Conservation (phyloP, 2,113 vertebrate genomes). For the Anseranas semipalmata region DNA sequence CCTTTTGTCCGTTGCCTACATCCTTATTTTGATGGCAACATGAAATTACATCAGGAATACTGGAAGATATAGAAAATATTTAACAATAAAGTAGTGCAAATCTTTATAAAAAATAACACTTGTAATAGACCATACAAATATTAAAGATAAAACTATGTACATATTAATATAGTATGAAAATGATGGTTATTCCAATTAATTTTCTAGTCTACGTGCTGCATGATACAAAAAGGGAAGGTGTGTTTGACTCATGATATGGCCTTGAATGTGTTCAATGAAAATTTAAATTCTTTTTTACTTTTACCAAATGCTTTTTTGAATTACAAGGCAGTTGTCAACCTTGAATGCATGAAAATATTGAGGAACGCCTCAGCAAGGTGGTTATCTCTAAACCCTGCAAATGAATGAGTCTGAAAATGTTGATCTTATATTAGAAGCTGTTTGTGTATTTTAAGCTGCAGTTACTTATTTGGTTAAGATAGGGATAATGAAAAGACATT, state of each 20-base stretch:
- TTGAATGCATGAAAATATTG: background rate
- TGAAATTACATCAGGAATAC: background rate
- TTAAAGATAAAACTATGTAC: background rate
- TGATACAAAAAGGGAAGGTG: background rate
- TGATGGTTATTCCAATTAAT: background rate
- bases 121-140: background rate
- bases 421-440: background rate
- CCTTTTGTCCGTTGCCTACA: background rate
- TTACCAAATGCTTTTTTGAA: background rate
- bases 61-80: background rate
- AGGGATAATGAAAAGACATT: background rate
- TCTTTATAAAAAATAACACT: background rate
- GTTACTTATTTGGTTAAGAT: background rate
- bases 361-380: background rate
- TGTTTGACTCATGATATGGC: background rate
- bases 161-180: background rate
- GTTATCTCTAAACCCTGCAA: background rate
- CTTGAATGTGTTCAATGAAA: background rate
- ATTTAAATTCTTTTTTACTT: background rate
- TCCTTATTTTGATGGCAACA: background rate
- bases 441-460: background rate
- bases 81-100: background rate
- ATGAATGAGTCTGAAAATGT: background rate
- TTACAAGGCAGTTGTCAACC: background rate
- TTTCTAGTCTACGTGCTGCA: background rate